These are phyloP conservation scores for Pipa parva DNA, from an alignment of 2,113 vertebrate species.

Conservation along the genomic window DNA sequence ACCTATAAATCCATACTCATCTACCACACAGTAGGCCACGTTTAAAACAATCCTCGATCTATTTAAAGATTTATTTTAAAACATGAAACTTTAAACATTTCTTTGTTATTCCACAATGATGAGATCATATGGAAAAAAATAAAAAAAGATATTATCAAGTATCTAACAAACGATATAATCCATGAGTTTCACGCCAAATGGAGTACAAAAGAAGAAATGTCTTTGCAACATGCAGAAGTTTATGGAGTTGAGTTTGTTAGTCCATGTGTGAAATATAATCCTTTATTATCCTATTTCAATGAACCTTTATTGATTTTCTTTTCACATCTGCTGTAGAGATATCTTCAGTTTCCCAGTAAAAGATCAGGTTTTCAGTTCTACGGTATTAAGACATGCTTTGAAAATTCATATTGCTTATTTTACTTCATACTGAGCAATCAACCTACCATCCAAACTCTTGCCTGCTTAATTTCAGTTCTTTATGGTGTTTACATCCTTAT, in stretches of 20 bases:
- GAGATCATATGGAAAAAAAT: background rate
- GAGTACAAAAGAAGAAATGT: background rate
- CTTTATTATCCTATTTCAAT: background rate
- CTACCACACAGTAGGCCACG: too few relatives aligned
- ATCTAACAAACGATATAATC: slow-evolving; percentile 10
- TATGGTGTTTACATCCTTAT: too few relatives aligned
- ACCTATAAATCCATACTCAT: too few relatives aligned
- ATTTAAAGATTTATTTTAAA: background rate
- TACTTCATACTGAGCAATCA: too few relatives aligned
- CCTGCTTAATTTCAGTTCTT: too few relatives aligned
- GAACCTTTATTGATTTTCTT: slow-evolving; percentile 16
- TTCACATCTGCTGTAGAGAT: slow-evolving; percentile 15
- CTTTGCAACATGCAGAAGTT: background rate
- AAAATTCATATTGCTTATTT: too few relatives aligned
- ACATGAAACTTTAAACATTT: slow-evolving; percentile 14
- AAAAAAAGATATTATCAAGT: slow-evolving; percentile 19
- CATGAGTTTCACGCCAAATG: slow-evolving; percentile 14
- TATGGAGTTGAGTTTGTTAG: slow-evolving; percentile 12
- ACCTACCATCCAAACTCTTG: too few relatives aligned
- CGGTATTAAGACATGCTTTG: background rate
- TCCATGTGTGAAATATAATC: background rate
- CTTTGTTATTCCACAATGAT: slow-evolving; percentile 11
- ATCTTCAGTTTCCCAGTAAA: background rate
- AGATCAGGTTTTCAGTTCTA: background rate
- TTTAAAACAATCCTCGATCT: too few relatives aligned